A percentile compares a stretch with the other conserved stretches of the same genome.
Conservation (phyloP, 2,797 vertebrate species). For the Nothura maculosa region DNA sequence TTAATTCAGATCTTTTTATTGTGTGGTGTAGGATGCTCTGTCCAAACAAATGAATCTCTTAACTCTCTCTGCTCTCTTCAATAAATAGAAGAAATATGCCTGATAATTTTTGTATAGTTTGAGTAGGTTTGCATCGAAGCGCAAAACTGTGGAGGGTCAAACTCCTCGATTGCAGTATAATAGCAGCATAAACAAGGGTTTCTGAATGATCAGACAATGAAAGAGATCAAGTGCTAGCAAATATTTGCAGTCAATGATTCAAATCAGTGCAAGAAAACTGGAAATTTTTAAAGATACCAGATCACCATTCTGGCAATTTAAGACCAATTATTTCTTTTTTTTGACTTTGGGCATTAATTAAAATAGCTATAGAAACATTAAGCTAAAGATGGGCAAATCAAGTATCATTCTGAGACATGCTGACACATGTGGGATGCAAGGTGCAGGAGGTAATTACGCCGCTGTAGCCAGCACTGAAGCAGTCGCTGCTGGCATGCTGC, state of each 20-base stretch:
- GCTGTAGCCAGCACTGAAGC: not conserved
- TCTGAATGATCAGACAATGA: not conserved
- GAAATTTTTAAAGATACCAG: not conserved
- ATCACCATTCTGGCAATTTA: not conserved
- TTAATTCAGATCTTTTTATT: conserved; percentile 19
- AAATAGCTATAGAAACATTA: not conserved
- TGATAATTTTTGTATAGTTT: not conserved
- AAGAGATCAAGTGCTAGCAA: not conserved
- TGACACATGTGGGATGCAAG: not conserved
- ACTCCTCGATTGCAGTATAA: not conserved
- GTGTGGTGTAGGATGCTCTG: not conserved
- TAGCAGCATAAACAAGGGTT: not conserved
- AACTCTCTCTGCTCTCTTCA: not conserved
- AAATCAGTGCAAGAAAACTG: not conserved
- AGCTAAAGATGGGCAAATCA: not conserved
- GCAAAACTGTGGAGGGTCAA: not conserved
- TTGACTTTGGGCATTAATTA: not conserved
- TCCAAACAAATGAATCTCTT: not conserved
- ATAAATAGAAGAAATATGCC: not conserved
- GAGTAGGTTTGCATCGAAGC: not conserved
- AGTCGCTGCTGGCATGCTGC: not conserved
- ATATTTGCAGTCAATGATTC: not conserved
- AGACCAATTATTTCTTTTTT: not conserved
- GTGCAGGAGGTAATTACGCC: not conserved
- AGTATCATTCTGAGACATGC: not conserved